phyloP scores from a whole-genome alignment of 1,140 invertebrate species.

The Sycophaga agraensis region DNA sequence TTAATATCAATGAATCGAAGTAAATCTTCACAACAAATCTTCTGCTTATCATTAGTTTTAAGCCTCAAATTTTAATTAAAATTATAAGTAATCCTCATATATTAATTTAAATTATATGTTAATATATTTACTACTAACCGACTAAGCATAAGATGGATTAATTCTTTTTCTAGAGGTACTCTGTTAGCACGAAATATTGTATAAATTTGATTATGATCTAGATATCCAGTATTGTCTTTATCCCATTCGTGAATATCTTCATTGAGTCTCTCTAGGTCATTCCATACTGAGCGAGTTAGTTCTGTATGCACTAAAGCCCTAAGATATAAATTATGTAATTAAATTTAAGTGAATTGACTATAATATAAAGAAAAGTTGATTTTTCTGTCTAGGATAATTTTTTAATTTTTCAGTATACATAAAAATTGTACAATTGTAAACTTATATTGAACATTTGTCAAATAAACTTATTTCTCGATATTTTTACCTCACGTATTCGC shows the following conservation, averaged over 20 bases:
- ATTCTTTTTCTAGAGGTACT: conserved; percentile 66
- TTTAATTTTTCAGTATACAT: no score
- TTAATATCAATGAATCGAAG: conserved; percentile 63
- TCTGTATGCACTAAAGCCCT: conserved; percentile 68
- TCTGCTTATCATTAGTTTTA: conserved; percentile 28
- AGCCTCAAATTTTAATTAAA: no score
- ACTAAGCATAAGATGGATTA: conserved; percentile 69
- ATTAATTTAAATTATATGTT: background rate
- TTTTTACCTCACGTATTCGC: conserved; percentile 57
- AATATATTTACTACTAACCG: conserved; percentile 61
- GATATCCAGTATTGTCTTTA: conserved; percentile 58
- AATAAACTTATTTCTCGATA: no score
- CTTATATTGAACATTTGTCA: no score
- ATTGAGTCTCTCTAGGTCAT: conserved; percentile 65
- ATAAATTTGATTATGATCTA: conserved; percentile 61
- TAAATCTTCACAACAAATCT: conserved; percentile 63
- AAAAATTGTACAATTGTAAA: no score
- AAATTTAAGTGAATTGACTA: no score
- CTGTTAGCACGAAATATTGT: conserved; percentile 65
- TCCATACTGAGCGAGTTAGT: conserved; percentile 68
- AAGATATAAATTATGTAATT: no score
- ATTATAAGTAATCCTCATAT: background rate
- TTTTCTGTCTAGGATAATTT: no score
- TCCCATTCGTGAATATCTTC: conserved; percentile 69
- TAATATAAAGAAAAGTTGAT: no score